These are phyloP conservation scores for Gallinago stenura DNA, from an alignment of 2,797 vertebrate species.

Conservation along the genomic window DNA sequence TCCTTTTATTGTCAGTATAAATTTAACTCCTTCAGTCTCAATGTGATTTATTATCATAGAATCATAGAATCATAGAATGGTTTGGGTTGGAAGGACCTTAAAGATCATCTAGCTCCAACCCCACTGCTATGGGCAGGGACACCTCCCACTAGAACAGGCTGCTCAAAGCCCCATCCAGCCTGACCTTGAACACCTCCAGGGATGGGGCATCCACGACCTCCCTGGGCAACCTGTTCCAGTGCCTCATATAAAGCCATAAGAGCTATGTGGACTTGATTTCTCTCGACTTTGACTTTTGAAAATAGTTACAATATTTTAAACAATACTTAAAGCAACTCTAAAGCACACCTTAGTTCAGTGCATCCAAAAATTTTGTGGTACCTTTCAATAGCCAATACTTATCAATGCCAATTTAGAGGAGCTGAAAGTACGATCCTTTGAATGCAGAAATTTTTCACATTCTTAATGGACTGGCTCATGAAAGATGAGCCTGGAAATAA, in stretches of 20 bases:
- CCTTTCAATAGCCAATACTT: not conserved
- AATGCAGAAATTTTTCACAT: not conserved
- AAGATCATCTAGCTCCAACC: too few relatives aligned
- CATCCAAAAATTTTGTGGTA: not conserved
- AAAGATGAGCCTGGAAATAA: not conserved
- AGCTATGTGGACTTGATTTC: not conserved
- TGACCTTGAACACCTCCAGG: too few relatives aligned
- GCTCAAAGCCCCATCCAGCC: too few relatives aligned
- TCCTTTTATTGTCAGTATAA: not conserved
- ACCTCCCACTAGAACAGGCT: too few relatives aligned
- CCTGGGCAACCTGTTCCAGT: too few relatives aligned
- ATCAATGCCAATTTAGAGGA: not conserved
- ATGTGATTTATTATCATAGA: not conserved
- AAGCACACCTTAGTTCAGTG: not conserved
- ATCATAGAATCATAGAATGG: too few relatives aligned
- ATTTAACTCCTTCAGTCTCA: not conserved
- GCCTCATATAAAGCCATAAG: not conserved
- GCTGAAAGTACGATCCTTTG: not conserved
- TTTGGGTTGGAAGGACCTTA: too few relatives aligned
- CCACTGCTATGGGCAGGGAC: too few relatives aligned
- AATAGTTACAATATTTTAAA: not conserved
- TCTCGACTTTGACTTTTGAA: not conserved
- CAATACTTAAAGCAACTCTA: not conserved
- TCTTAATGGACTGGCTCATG: not conserved
- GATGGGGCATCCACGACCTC: too few relatives aligned